A percentile compares a stretch with the other conserved stretches of the same genome.
Conservation (phyloP, 2,113 vertebrate genomes). For the Xiphorhynchus elegans region DNA sequence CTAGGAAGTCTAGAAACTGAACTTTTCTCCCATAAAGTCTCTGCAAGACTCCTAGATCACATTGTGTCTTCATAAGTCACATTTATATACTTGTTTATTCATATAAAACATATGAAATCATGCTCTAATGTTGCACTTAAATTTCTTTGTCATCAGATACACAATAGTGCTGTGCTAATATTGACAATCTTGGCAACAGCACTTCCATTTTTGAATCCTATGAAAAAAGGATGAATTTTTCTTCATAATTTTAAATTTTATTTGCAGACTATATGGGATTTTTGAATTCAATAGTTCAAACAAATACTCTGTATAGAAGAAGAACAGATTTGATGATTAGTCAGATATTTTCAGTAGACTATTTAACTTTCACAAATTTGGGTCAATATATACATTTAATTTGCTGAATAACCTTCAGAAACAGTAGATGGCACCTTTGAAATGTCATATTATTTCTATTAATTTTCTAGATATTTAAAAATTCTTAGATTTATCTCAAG, state of each 20-base stretch:
- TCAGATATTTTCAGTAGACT: background rate
- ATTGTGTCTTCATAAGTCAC: background rate
- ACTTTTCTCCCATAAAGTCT: accelerated
- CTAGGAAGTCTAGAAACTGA: background rate
- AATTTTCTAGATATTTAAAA: background rate
- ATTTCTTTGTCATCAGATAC: background rate
- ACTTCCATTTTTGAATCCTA: background rate
- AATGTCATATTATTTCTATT: background rate
- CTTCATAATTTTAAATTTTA: background rate
- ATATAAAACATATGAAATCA: background rate
- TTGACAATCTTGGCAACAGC: background rate
- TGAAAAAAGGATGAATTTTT: background rate
- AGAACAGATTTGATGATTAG: background rate
- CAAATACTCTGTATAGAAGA: background rate
- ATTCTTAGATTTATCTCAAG: accelerated
- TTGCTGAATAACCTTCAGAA: background rate
- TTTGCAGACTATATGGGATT: background rate
- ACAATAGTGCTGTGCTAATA: background rate
- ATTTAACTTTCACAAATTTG: background rate
- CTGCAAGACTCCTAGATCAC: background rate
- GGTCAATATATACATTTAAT: background rate
- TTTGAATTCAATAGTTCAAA: background rate
- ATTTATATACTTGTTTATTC: background rate
- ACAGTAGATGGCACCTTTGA: background rate
- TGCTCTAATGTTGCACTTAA: background rate